Evolutionary conservation across 2,888 invertebrate species (phyloP), one percentile per base, ranked within the genome.

Genomic region (Saturnia pavonia): DNA sequence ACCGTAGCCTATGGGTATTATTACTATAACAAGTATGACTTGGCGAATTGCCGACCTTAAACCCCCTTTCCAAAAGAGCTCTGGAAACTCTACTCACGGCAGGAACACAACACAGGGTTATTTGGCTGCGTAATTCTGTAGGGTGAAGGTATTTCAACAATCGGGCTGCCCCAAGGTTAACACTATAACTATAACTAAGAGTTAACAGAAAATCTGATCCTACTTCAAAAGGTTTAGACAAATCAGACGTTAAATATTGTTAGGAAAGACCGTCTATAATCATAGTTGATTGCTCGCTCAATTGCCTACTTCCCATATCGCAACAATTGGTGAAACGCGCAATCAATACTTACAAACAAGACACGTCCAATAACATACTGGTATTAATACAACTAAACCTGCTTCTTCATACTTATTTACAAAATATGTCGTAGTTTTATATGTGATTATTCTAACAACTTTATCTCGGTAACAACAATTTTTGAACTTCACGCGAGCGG

Each of bases 311-410:
- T 71, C 71, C 74, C 75, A 78, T 79, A 77, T 74, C 73, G 76
- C 71, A 75, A 77, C 79, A 71, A 70, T 63, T 71, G 48, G 51
- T 78, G 74, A 75, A 80, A 77, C 80, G 82, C 79, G 82, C 79
- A 83, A 83, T 78, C 75, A 77, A 81, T 82, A 81, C 76, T 74
- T 73, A 77, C 74, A 70, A 72, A 75, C 75, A 72, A 76, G 77
- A 78, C 76, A 76, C 70, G 72, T 76, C 66, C 74, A 73, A 76
- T 40, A 65, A 71, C 75, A 74, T 74, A 81, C 77, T 71, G 74
- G 78, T 77, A 77, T 76, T 42, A 40, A 22, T 65, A 16, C 16
- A 43, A 34, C 3, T 34, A 4, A 34, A 34, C 74, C 71, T 69
- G 73, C 77, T 77, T 73, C 16, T 54, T 66, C 12, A 51, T 25